phyloP scores from a whole-genome alignment of 2,113 vertebrate genomes.

The Mesocricetus auratus region DNA sequence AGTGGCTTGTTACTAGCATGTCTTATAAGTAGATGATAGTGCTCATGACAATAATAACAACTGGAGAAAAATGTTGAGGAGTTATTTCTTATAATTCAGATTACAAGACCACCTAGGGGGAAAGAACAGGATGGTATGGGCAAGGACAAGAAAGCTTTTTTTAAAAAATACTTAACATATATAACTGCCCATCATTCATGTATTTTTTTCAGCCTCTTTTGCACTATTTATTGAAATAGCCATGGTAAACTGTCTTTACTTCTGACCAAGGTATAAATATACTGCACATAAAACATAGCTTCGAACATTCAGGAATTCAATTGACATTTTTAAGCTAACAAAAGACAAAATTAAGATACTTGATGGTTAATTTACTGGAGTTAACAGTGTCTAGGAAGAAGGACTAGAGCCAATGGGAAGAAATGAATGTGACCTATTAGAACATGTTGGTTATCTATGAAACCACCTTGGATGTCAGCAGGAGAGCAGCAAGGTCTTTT shows the following conservation, averaged over 20 bases:
- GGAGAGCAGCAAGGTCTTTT: neutral
- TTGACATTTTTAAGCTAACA: neutral
- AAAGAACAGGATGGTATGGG: neutral
- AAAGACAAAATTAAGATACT: neutral
- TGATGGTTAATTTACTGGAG: neutral
- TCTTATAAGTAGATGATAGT: neutral
- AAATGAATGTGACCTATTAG: neutral
- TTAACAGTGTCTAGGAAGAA: neutral
- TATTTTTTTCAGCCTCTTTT: neutral
- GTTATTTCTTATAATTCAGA: neutral
- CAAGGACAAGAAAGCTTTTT: fast-evolving
- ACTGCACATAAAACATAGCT: neutral
- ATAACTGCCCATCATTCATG: no score
- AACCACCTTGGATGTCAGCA: fast-evolving
- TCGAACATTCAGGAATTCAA: neutral
- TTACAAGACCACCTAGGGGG: fast-evolving
- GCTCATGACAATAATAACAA: neutral
- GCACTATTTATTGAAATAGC: neutral
- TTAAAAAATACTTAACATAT: neutral
- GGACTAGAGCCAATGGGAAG: fast-evolving
- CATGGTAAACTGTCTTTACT: neutral
- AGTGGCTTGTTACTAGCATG: neutral
- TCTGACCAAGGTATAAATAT: neutral
- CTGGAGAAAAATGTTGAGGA: neutral
- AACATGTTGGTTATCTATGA: neutral